phyloP scores from a whole-genome alignment of 2,797 vertebrate species.

The Pangasius mekongensis region DNA sequence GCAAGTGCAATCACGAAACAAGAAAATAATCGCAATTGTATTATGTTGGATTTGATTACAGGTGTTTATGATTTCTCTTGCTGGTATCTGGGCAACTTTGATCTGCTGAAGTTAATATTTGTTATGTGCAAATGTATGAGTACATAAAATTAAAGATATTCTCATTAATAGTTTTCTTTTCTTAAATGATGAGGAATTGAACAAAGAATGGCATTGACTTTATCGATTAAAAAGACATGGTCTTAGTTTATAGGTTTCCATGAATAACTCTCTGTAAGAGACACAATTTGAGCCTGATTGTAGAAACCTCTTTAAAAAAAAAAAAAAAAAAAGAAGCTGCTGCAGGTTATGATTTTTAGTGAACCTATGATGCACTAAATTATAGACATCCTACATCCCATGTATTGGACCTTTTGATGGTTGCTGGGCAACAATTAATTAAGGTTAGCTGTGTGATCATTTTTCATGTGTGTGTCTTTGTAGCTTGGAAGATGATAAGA shows the following conservation, averaged over 20 bases:
- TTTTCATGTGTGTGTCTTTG: slow-evolving; percentile 44
- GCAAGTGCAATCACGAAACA: slow-evolving; percentile 59
- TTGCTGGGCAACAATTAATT: slow-evolving; percentile 77
- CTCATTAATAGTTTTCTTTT: not conserved
- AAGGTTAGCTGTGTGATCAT: slow-evolving; percentile 69
- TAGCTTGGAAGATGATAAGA: not conserved
- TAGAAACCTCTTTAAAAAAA: slow-evolving; percentile 45
- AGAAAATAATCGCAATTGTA: slow-evolving; percentile 65
- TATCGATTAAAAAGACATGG: not conserved
- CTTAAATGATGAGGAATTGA: not conserved
- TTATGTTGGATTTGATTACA: slow-evolving; percentile 18
- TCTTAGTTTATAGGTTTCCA: not conserved
- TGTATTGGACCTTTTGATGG: slow-evolving; percentile 66
- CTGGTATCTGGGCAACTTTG: not conserved
- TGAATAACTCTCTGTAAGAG: not conserved
- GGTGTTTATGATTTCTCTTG: not conserved
- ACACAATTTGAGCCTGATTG: slow-evolving; percentile 56
- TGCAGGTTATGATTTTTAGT: slow-evolving; percentile 72
- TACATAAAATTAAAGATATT: not conserved
- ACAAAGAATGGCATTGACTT: not conserved
- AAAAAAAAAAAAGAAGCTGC: not conserved
- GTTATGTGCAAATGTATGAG: not conserved
- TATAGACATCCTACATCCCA: slow-evolving; percentile 60
- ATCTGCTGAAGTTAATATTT: not conserved
- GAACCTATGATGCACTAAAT: slow-evolving; percentile 70